Percentiles rank a stretch among this genome's conserved stretches.
phyloP scores from a whole-genome alignment of 64 coral and sea anemone genomes.

The Anthopleura sola region DNA sequence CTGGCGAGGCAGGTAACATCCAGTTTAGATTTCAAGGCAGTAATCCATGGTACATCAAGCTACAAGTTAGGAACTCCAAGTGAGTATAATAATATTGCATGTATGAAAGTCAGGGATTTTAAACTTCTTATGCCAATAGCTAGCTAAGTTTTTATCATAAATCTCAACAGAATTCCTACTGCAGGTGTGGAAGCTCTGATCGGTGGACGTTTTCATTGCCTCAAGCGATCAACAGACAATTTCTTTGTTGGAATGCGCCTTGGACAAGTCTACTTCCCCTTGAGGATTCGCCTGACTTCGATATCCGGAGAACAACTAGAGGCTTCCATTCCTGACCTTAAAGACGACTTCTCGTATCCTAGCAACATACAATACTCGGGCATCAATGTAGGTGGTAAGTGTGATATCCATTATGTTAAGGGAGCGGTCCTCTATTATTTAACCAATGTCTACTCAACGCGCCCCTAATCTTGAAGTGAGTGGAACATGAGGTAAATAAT shows the following conservation, averaged over 20 bases:
- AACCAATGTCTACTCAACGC: no score
- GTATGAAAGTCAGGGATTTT: no score
- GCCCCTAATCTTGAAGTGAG: no score
- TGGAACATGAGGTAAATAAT: no score
- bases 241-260: conserved; percentile 31
- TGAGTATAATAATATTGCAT: conserved; percentile 9
- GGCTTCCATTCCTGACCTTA: conserved; percentile 25
- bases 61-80: conserved; percentile 69
- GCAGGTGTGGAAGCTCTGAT: conserved; percentile 27
- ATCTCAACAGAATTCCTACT: conserved; percentile 3
- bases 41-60: conserved; percentile 72
- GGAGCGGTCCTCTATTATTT: no score
- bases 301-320: conserved; percentile 61
- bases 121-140: no score
- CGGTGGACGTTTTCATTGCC: conserved; percentile 21
- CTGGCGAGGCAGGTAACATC: conserved; percentile 53
- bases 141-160: not conserved
- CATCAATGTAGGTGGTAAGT: conserved; percentile 51
- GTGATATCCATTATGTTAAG: no score
- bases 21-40: conserved; percentile 64
- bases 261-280: not conserved
- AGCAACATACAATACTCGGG: conserved; percentile 43
- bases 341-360: conserved; percentile 32
- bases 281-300: conserved; percentile 48
- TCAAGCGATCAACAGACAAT: conserved; percentile 20